Conservation (phyloP, 2,888 invertebrate genomes). For the Neria commutata region DNA sequence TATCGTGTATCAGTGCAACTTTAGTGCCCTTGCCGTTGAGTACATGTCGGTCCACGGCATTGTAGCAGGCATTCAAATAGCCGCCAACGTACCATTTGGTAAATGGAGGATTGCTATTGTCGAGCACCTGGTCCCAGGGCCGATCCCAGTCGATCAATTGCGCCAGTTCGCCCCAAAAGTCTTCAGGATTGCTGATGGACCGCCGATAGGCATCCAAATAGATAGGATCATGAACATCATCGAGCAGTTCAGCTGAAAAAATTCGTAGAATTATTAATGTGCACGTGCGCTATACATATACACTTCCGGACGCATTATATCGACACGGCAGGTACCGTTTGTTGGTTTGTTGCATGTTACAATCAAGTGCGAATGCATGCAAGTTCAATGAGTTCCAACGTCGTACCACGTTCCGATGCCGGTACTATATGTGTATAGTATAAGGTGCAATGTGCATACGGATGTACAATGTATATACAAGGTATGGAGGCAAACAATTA, state of each 20-base stretch:
- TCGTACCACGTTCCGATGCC: too few relatives aligned
- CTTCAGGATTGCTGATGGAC: conserved; percentile 78
- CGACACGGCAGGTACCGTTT: too few relatives aligned
- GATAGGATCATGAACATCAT: conserved; percentile 59
- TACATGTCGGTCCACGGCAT: conserved; percentile 90
- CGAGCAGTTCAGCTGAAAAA: conserved; percentile 38
- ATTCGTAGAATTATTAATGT: too few relatives aligned
- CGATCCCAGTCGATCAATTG: conserved; percentile 78
- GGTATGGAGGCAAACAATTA: too few relatives aligned
- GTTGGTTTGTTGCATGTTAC: too few relatives aligned
- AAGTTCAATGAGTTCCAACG: too few relatives aligned
- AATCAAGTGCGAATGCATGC: too few relatives aligned
- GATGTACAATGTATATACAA: too few relatives aligned
- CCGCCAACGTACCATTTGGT: conserved; percentile 91
- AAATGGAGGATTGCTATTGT: conserved; percentile 82
- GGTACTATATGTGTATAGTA: too few relatives aligned
- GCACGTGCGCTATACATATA: too few relatives aligned
- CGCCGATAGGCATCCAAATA: conserved; percentile 71
- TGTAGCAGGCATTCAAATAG: conserved; percentile 90
- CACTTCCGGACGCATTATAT: too few relatives aligned
- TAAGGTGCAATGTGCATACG: too few relatives aligned
- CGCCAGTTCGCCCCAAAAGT: conserved; percentile 87
- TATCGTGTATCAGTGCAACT: conserved; percentile 87
- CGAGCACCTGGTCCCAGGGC: conserved; percentile 83
- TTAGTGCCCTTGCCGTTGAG: conserved; percentile 77